Evolutionary conservation across 2,888 invertebrate genomes (phyloP).

Genomic region (Andrena trimmerana): DNA sequence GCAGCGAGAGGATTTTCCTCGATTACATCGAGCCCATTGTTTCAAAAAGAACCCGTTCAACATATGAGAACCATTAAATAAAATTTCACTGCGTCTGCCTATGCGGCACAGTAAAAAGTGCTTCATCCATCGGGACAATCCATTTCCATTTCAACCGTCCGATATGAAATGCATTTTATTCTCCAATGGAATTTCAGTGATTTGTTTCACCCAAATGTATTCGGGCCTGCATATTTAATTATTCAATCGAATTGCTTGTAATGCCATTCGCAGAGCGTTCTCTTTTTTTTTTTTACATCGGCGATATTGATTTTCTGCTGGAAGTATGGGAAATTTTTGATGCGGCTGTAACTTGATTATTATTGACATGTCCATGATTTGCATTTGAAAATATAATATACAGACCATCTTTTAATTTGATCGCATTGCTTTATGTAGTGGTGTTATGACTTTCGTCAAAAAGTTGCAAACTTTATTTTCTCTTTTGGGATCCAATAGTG

Average conservation of each 20-base stretch:
- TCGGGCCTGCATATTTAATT: conserved; percentile 51
- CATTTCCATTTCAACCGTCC: conserved; percentile 53
- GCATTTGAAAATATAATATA: conserved; percentile 2
- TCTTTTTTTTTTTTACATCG: not conserved
- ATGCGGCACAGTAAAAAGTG: conserved; percentile 45
- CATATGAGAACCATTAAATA: conserved; percentile 60
- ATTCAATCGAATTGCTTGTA: conserved; percentile 41
- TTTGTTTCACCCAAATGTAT: conserved; percentile 58
- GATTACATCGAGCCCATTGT: conserved; percentile 59
- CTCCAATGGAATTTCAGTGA: conserved; percentile 52
- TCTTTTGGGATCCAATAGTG: too few relatives aligned
- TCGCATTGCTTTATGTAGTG: too few relatives aligned
- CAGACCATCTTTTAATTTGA: too few relatives aligned
- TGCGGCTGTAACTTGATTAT: conserved; percentile 18
- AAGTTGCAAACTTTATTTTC: too few relatives aligned
- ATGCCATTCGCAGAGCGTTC: conserved; percentile 21
- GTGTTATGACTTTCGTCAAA: too few relatives aligned
- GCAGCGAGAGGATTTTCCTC: conserved; percentile 48
- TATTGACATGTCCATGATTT: not conserved
- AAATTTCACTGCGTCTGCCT: conserved; percentile 49
- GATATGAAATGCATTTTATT: conserved; percentile 52
- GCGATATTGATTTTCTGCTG: conserved; percentile 24
- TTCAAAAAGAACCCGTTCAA: conserved; percentile 54
- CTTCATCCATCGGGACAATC: conserved; percentile 60
- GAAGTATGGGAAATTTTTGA: conserved; percentile 19